Conservation (phyloP, 2,113 vertebrate genomes). For the Phrynocephalus versicolor region DNA sequence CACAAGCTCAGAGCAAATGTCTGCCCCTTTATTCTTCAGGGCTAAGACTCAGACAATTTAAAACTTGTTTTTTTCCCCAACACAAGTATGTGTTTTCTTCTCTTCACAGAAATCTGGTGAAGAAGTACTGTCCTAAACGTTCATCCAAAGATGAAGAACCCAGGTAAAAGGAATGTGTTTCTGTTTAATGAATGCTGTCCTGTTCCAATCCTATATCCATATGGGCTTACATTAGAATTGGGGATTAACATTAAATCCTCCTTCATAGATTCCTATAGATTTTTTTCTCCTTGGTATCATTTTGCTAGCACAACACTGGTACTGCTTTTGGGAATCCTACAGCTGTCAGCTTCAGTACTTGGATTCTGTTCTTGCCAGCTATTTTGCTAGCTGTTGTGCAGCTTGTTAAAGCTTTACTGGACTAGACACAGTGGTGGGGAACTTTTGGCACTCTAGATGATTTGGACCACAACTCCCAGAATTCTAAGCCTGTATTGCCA, state of each 20-base stretch:
- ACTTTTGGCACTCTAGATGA: too few relatives aligned
- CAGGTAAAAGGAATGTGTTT: constrained; percentile 79
- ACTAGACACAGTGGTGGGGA: too few relatives aligned
- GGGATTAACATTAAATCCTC: background rate
- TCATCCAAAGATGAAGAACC: constrained; percentile 96
- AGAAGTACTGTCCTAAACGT: constrained; percentile 97
- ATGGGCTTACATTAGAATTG: background rate
- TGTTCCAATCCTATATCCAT: background rate
- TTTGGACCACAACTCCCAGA: too few relatives aligned
- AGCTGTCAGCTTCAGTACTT: background rate
- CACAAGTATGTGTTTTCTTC: constrained; percentile 32
- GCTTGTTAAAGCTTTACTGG: background rate
- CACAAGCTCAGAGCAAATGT: background rate
- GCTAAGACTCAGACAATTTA: background rate
- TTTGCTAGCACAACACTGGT: background rate
- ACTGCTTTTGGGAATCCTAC: background rate
- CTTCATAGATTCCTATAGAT: background rate
- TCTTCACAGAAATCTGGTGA: constrained; percentile 88
- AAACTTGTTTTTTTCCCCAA: background rate
- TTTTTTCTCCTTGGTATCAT: background rate
- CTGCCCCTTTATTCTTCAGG: background rate
- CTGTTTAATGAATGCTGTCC: background rate
- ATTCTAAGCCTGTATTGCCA: too few relatives aligned
- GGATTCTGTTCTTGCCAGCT: background rate
- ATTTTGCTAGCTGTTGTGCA: background rate